These are phyloP conservation scores for Pantherophis guttatus DNA, from an alignment of 2,113 vertebrate species.

Conservation along the genomic window DNA sequence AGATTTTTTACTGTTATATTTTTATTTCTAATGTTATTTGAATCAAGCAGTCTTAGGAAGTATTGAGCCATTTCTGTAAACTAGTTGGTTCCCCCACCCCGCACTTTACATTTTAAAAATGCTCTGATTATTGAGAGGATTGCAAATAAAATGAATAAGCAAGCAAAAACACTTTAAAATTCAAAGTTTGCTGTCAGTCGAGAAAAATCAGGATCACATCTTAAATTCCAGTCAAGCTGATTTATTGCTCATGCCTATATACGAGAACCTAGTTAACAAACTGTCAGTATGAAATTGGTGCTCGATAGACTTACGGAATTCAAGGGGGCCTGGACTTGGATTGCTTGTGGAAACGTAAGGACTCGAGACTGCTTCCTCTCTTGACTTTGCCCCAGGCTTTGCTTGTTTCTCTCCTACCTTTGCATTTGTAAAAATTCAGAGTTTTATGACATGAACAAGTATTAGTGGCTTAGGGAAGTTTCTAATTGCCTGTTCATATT, in stretches of 20 bases:
- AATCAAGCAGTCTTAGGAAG: not conserved
- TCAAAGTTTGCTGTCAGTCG: not conserved
- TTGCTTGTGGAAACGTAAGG: not conserved
- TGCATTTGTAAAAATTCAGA: not conserved
- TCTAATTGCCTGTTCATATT: not conserved
- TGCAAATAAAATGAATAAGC: not conserved
- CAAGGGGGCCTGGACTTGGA: not conserved
- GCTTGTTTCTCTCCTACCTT: not conserved
- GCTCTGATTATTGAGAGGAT: not conserved
- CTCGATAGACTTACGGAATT: not conserved
- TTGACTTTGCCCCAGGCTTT: not conserved
- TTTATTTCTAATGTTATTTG: not conserved
- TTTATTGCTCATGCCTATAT: not conserved
- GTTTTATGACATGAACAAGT: not conserved
- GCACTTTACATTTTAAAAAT: not conserved
- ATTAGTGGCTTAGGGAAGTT: no score
- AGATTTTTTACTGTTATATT: not conserved
- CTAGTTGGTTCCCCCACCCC: not conserved
- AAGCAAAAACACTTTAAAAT: not conserved
- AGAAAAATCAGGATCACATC: not conserved
- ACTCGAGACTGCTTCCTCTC: not conserved
- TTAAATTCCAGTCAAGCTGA: not conserved
- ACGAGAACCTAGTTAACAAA: not conserved
- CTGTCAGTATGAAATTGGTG: not conserved
- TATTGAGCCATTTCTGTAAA: not conserved